Percentiles rank a stretch among this genome's conserved stretches.
Conservation (phyloP, 2,888 invertebrate genomes). For the Rhagophthalmus giganteus region DNA sequence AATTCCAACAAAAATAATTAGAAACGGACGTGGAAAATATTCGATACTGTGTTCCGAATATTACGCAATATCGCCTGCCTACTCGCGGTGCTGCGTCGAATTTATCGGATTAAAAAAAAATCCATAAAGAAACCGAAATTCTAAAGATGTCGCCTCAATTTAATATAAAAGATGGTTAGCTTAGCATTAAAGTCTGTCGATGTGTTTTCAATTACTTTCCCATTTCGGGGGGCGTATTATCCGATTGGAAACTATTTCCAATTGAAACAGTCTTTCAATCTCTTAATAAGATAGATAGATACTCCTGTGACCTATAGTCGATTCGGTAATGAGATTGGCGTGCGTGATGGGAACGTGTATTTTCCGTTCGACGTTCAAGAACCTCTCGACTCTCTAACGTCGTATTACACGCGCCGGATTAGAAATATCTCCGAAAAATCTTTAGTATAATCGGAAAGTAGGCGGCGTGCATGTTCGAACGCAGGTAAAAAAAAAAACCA, state of each 20-base stretch:
- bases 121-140: not conserved
- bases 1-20: too few species aligned
- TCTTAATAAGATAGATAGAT: constrained; percentile 25
- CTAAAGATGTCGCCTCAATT: not conserved
- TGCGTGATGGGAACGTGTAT: constrained; percentile 29
- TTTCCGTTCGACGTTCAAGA: constrained; percentile 13
- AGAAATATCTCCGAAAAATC: constrained; percentile 19
- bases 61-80: too few species aligned
- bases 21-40: not conserved
- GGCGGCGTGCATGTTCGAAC: constrained; percentile 14
- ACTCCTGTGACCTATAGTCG: constrained; percentile 37
- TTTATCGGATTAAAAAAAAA: not conserved
- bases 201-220: constrained; percentile 11
- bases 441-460: constrained; percentile 16
- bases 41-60: too few species aligned
- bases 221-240: constrained; percentile 11
- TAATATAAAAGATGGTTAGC: not conserved
- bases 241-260: constrained; percentile 15
- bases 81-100: too few species aligned
- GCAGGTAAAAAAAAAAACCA: constrained; percentile 19
- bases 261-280: constrained; percentile 19
- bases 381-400: constrained; percentile 9
- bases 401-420: constrained; percentile 16
- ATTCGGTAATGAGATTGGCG: constrained; percentile 40
- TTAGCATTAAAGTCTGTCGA: not conserved